Evolutionary conservation across 2,888 invertebrate genomes (phyloP), one percentile per base, ranked within the genome.

Genomic region (Chalcis sispes): DNA sequence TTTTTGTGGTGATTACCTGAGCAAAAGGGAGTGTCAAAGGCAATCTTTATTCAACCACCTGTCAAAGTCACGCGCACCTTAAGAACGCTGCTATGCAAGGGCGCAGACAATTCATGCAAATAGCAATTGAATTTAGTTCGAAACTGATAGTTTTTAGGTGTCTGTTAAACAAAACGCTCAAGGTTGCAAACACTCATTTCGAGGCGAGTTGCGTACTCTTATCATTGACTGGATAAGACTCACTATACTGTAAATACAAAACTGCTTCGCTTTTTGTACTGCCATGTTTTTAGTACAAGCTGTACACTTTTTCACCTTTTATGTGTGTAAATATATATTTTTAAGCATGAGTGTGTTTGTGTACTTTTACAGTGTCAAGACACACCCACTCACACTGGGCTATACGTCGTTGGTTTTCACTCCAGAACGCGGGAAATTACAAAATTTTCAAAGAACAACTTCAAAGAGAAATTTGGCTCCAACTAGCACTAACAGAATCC

Each of bases 41-140:
- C 25, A n/a, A n/a, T n/a, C 20, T 15, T 3, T 8, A n/a, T 46
- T 67, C 77, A 71, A 79, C 72, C 82, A 83, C 81, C 83, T 81
- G 83, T 81, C 81, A 84, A 82, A 79, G 80, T 80, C 77, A 80
- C 77, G 62, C 62, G 52, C 61, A 58, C 40, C 46, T 29, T 40
- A 4, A 3, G 20, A 20, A 2, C 10, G 10, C 10, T 7, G 36
- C 10, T 36, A 36, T 10, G 36, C 5, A 10, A 36, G 36, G 36
- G n/a, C n/a, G n/a, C n/a, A n/a, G n/a, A n/a, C n/a, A n/a, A n/a
- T n/a, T n/a, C n/a, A n/a, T n/a, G n/a, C n/a, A n/a, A n/a, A n/a
- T n/a, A n/a, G n/a, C n/a, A n/a, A n/a, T n/a, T n/a, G n/a, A n/a
- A n/a, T n/a, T n/a, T n/a, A n/a, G n/a, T n/a, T n/a, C n/a, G n/a